phyloP scores from a whole-genome alignment of 2,113 vertebrate genomes.

The Euleptes europaea region DNA sequence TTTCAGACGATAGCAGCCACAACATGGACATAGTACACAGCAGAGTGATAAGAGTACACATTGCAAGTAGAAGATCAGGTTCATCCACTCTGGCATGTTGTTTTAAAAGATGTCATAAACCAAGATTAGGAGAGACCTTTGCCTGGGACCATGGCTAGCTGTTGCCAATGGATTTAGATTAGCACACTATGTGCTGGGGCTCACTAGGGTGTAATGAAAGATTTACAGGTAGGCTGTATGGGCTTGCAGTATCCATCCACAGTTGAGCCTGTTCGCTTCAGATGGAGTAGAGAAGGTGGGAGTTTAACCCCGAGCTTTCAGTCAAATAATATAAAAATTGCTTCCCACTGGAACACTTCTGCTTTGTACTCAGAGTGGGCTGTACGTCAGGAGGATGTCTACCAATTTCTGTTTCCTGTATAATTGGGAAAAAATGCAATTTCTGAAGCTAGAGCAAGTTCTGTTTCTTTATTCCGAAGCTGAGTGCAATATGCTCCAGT shows the following conservation, averaged over 20 bases:
- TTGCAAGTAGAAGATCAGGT: background rate
- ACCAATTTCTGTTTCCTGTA: background rate
- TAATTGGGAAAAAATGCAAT: slow-evolving; percentile 30
- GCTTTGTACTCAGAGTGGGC: background rate
- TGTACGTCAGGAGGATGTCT: slow-evolving; percentile 9
- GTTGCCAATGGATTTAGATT: background rate
- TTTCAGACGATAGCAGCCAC: background rate
- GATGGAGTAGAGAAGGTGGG: no score
- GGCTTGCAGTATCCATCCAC: no score
- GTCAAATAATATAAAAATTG: background rate
- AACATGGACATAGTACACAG: background rate
- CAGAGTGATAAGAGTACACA: background rate
- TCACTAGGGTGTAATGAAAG: no score
- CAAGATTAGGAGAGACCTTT: background rate
- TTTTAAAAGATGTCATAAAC: background rate
- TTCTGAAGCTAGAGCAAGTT: slow-evolving; percentile 16
- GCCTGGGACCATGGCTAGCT: background rate
- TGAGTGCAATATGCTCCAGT: background rate
- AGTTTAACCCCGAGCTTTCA: background rate
- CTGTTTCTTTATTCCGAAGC: background rate
- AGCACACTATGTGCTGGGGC: background rate
- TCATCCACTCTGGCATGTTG: background rate
- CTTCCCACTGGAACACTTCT: background rate
- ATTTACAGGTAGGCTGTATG: no score
- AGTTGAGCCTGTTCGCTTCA: no score